A percentile compares a stretch with the other conserved stretches of the same genome.
These are phyloP conservation scores for Ceratothoa steindachneri DNA, from an alignment of 2,888 invertebrate species.

Conservation along the genomic window DNA sequence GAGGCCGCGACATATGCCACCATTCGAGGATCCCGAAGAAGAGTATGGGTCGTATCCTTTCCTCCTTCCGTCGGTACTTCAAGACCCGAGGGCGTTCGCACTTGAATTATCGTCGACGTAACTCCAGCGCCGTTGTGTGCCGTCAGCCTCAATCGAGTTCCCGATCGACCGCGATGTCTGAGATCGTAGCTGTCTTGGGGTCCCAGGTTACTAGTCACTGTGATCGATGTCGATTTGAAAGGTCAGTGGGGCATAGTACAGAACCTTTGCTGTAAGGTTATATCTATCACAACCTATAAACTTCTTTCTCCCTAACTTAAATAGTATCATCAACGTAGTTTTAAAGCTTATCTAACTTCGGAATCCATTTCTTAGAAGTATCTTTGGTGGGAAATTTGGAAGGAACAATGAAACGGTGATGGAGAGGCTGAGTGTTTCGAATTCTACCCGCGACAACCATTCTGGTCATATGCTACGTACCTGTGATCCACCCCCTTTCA, in stretches of 20 bases:
- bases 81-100: not conserved
- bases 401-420: no score
- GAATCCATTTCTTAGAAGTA: no score
- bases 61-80: not conserved
- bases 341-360: no score
- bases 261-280: no score
- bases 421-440: no score
- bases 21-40: not conserved
- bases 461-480: conserved; percentile 1
- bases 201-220: not conserved
- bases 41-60: not conserved
- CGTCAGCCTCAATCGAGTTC: not conserved
- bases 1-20: not conserved
- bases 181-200: not conserved
- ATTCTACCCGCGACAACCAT: not conserved
- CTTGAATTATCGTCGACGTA: not conserved
- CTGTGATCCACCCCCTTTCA: conserved; percentile 26
- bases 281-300: not conserved
- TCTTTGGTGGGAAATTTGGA: no score
- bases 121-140: not conserved
- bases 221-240: not conserved
- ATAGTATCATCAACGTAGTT: no score
- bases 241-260: not conserved
- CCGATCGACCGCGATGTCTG: not conserved
- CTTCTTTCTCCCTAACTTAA: not conserved